Conservation (phyloP, 1,140 invertebrate genomes). For the Diabrotica undecimpunctata region DNA sequence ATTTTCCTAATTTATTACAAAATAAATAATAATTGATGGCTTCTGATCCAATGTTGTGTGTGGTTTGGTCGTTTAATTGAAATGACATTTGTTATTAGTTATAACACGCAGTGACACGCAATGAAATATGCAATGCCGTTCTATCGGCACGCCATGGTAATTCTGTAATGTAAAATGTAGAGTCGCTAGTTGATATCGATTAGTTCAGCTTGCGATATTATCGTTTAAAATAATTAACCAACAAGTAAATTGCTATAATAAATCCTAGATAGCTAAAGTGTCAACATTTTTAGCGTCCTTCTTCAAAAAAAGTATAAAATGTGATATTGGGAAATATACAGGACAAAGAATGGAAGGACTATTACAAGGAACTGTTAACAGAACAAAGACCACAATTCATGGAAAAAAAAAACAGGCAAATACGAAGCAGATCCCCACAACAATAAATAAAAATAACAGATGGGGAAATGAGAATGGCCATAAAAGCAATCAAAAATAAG, state of each 20-base stretch:
- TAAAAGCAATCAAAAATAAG: too few relatives aligned
- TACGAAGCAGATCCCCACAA: too few relatives aligned
- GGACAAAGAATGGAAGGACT: too few relatives aligned
- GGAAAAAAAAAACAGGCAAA: too few relatives aligned
- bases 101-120: constrained; percentile 22
- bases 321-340: too few relatives aligned
- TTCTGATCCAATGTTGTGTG: constrained; percentile 18
- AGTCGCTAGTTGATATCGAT: constrained; percentile 11
- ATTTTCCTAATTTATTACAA: neutral
- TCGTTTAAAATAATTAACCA: neutral
- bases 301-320: too few relatives aligned
- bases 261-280: neutral
- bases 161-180: constrained; percentile 3
- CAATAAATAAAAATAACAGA: too few relatives aligned
- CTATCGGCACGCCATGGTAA: constrained; percentile 4
- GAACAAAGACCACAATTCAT: too few relatives aligned
- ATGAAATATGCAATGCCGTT: constrained; percentile 28
- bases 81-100: constrained; percentile 31
- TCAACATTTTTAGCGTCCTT: neutral
- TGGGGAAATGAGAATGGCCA: too few relatives aligned
- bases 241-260: neutral
- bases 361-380: too few relatives aligned
- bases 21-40: constrained; percentile 16
- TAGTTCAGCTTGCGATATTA: constrained; percentile 1
- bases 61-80: constrained; percentile 26